A percentile compares a stretch with the other conserved stretches of the same genome.
Conservation (phyloP, 2,113 vertebrate species). For the Cygnus buccinator region DNA sequence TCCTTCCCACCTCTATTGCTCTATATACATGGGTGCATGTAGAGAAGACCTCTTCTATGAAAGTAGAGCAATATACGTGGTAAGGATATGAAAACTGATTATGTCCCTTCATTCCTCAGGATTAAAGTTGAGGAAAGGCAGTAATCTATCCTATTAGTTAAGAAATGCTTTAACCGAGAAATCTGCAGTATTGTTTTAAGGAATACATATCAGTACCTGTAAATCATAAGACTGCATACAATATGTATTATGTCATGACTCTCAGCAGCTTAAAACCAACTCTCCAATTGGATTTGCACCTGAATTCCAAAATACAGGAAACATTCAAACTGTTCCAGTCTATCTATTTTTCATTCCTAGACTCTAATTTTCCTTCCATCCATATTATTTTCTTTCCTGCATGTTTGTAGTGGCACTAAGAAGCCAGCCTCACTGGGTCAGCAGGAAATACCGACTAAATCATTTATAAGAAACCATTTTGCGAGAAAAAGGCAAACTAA, state of each 20-base stretch:
- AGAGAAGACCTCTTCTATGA: neutral
- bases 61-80: neutral
- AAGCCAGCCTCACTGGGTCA: neutral
- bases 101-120: neutral
- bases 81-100: neutral
- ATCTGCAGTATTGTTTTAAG: neutral
- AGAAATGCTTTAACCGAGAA: neutral
- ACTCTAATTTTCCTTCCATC: neutral
- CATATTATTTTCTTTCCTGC: neutral
- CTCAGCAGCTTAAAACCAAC: neutral
- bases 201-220: neutral
- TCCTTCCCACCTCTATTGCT: neutral
- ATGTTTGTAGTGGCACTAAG: neutral
- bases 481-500: neutral
- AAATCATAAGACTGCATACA: neutral
- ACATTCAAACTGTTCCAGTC: neutral
- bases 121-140: neutral
- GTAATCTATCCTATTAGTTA: neutral
- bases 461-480: neutral
- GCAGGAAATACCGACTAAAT: neutral
- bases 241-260: neutral
- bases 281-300: neutral
- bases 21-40: accelerated
- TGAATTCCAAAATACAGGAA: neutral
- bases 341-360: neutral